Evolutionary conservation across 2,797 vertebrate genomes (phyloP).

Genomic region (Notolabrus celidotus): DNA sequence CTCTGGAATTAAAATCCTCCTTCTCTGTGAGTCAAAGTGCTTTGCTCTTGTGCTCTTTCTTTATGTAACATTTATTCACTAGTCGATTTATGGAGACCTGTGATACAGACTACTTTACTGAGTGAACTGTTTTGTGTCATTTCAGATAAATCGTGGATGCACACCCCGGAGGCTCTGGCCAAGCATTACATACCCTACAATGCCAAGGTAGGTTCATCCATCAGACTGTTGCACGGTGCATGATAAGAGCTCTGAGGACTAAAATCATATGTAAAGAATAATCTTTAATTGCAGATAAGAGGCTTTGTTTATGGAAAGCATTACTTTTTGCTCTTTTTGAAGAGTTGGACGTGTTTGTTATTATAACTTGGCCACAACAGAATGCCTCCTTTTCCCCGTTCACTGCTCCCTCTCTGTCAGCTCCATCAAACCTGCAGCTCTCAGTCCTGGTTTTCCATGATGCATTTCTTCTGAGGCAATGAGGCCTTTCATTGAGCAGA

Average conservation of each 20-base stretch:
- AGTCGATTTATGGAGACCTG: neutral
- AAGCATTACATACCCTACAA: conserved; percentile 98
- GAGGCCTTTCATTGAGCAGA: neutral
- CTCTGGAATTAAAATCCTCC: neutral
- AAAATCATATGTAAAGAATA: neutral
- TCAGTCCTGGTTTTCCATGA: conserved; percentile 4
- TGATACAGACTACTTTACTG: conserved; percentile 5
- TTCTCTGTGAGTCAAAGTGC: neutral
- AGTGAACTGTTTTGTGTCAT: conserved; percentile 68
- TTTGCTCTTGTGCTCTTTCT: neutral
- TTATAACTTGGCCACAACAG: too few relatives aligned
- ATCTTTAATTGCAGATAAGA: too few relatives aligned
- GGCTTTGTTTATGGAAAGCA: too few relatives aligned
- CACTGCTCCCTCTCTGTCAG: neutral
- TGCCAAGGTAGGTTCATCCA: conserved; percentile 90
- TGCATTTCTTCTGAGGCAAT: conserved; percentile 24
- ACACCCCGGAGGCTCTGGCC: conserved; percentile 96
- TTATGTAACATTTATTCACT: conserved; percentile 6
- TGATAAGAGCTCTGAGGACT: neutral
- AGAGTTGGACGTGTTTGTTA: too few relatives aligned
- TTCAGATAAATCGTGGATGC: conserved; percentile 99
- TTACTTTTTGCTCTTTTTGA: too few relatives aligned
- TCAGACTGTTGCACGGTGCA: neutral
- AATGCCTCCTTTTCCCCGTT: too few relatives aligned
- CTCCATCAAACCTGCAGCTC: neutral